Base-by-base conservation (phyloP, 2,888 invertebrate genomes). In the Drosophila mercatorum region DNA sequence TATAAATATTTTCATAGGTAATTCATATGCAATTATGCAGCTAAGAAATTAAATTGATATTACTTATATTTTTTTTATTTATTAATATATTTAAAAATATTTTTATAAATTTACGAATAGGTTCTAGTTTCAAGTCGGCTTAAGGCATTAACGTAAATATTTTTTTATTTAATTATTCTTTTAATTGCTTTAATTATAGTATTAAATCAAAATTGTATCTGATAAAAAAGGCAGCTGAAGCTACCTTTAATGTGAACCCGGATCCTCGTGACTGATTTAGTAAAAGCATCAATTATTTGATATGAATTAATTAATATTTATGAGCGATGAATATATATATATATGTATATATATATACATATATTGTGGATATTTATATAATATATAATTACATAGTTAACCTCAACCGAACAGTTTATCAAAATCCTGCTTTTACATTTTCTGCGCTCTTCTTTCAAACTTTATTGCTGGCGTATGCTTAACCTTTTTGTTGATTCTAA, bases 271-370 rank as follows among this genome's bases (percentile, higher is more conserved):
- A 55, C 28, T 55, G 28, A 28, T 22, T 55, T 28, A 41, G 10
- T 31, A 10, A 10, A 1, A 17, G 22, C 22, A 44, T 34, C 43
- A 14, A 44, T 11, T 36, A 22, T 14, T 34, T 34, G 22, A 43
- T 34, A 5, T 38, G 2, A 53, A 14, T 26, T 11, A n/a, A 41
- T 55, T 31, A 44, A 57, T 57, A 57, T 57, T 44, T 26, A 57
- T 44, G 57, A 36, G 17, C 7, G 6, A n/a, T 2, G 8, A 2
- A 14, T 40, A 40, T 40, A 40, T 2, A 40, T 5, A 28, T 14
- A 28, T 2, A 14, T 40, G 14, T 40, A 40, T 2, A 40, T 5
- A 28, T 14, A 28, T 2, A 14, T 5, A 14, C 14, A 40, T 40
- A 40, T 5, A 40, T 28, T 28, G 5, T 28, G 28, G 17, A 17